Percentiles rank a stretch among this genome's conserved stretches.
These are phyloP conservation scores for Acanthosepion lycidas DNA, from an alignment of 2,888 invertebrate species.

Conservation along the genomic window DNA sequence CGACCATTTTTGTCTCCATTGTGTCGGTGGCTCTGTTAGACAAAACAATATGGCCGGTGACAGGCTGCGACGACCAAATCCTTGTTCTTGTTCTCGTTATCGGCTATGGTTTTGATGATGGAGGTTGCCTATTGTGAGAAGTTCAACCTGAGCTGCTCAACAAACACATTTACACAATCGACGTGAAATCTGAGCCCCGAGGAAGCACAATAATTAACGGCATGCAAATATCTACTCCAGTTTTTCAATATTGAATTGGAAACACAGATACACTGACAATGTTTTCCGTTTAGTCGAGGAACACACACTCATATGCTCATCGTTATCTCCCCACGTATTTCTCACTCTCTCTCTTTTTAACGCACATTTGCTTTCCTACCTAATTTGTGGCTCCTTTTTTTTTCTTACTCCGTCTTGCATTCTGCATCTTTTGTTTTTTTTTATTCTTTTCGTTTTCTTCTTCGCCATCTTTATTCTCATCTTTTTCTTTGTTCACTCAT, in stretches of 20 bases:
- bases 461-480: no score
- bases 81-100: background rate
- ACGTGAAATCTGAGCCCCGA: background rate
- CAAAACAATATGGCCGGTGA: background rate
- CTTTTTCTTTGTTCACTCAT: no score
- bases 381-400: no score
- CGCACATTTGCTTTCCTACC: no score
- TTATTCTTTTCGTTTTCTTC: no score
- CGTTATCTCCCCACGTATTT: background rate
- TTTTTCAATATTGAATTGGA: background rate
- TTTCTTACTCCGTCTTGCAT: no score
- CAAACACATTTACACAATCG: conserved; percentile 22
- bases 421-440: no score
- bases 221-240: background rate
- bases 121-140: background rate
- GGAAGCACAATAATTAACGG: background rate
- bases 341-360: no score
- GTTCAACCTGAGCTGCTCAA: background rate
- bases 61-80: background rate
- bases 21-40: background rate
- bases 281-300: background rate
- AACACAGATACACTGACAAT: background rate
- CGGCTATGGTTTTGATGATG: background rate
- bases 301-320: background rate
- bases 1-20: background rate